phyloP scores from a whole-genome alignment of 2,113 vertebrate species.

The human (Homo sapiens) region DNA sequence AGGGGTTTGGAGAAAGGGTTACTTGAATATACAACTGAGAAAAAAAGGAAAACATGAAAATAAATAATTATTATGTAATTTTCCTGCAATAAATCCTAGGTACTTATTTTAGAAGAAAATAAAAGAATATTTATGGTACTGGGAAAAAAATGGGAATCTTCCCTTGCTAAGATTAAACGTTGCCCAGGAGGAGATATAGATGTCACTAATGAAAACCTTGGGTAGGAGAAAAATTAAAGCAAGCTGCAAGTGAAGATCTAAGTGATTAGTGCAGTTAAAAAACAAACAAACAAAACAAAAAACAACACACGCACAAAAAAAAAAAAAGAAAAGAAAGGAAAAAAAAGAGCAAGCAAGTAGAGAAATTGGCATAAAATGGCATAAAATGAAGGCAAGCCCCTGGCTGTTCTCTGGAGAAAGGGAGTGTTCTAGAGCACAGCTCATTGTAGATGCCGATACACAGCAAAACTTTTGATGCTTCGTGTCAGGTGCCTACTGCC shows the following conservation, averaged over 20 bases:
- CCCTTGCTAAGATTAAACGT: not conserved
- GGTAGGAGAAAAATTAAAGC: not conserved
- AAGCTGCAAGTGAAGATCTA: not conserved
- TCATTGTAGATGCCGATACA: not conserved
- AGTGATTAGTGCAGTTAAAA: not conserved
- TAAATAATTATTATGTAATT: not conserved
- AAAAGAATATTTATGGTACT: not conserved
- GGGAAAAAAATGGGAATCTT: not conserved
- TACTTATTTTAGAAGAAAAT: slow-evolving; percentile 25
- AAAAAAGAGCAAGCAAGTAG: not conserved
- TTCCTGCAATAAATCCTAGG: not conserved
- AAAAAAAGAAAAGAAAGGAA: too few relatives aligned
- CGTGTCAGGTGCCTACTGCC: not conserved
- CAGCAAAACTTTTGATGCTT: not conserved
- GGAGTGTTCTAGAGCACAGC: not conserved
- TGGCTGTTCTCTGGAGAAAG: not conserved
- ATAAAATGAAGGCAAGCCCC: not conserved
- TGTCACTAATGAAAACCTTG: not conserved
- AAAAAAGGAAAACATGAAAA: not conserved
- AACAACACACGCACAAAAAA: too few relatives aligned
- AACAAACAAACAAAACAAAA: not conserved
- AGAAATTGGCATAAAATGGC: not conserved
- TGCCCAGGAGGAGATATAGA: not conserved
- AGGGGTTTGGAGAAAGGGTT: not conserved
- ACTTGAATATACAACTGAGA: not conserved